Evolutionary conservation across 2,888 invertebrate species (phyloP).

Genomic region (Lacanobia wlatinum): DNA sequence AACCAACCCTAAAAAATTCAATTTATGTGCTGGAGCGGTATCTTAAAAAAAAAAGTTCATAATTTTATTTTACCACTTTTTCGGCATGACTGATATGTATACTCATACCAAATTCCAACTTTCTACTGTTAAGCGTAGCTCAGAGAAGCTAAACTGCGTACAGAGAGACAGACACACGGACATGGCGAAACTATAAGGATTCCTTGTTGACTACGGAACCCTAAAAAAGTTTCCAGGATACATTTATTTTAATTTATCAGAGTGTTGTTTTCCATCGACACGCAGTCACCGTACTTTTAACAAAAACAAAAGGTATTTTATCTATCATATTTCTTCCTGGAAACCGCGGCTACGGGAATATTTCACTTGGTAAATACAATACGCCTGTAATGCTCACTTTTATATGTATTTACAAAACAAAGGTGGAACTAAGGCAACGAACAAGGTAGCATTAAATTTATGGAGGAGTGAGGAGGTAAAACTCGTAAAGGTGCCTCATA

Average conservation of each 20-base stretch:
- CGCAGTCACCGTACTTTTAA: constrained; percentile 47
- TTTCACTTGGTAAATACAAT: constrained; percentile 60
- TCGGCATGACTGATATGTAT: too few species aligned
- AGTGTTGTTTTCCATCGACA: constrained; percentile 54
- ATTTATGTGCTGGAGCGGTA: too few species aligned
- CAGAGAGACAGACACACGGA: too few species aligned
- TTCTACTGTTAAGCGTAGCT: too few species aligned
- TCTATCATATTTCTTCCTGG: constrained; percentile 51
- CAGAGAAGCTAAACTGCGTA: too few species aligned
- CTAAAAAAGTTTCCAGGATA: constrained; percentile 2
- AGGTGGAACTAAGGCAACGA: constrained; percentile 72
- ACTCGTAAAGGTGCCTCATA: constrained; percentile 90
- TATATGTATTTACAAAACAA: constrained; percentile 71
- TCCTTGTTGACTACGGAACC: too few species aligned
- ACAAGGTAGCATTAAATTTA: constrained; percentile 85
- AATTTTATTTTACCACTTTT: too few species aligned
- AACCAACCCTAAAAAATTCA: too few species aligned
- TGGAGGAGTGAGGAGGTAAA: constrained; percentile 81
- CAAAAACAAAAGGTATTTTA: constrained; percentile 60
- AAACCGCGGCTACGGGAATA: constrained; percentile 49
- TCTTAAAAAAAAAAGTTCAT: too few species aligned
- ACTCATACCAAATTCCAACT: too few species aligned
- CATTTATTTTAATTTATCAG: constrained; percentile 54
- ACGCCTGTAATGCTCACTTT: constrained; percentile 62
- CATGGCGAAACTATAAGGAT: too few species aligned